phyloP scores from a whole-genome alignment of 2,797 vertebrate species.

The Microctenopoma stevenorrisi region DNA sequence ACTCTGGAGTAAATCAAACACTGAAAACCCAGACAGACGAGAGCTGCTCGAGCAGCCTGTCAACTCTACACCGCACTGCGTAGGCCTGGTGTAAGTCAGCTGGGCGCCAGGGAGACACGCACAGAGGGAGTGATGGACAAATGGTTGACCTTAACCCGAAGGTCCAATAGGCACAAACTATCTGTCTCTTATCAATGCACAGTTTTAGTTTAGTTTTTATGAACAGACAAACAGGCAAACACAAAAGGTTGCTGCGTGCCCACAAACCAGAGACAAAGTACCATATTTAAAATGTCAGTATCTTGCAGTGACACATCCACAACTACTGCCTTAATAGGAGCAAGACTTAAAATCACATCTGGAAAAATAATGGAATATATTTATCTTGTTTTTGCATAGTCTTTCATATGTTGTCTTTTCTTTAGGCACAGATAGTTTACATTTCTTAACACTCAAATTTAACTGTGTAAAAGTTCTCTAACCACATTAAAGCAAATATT shows the following conservation, averaged over 20 bases:
- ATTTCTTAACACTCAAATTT: too few species aligned
- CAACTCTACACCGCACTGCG: conserved; percentile 12
- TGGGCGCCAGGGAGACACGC: conserved; percentile 41
- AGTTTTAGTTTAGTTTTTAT: conserved; percentile 26
- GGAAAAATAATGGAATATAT: conserved; percentile 5
- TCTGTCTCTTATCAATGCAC: conserved; percentile 51
- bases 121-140: conserved; percentile 55
- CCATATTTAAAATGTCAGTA: conserved; percentile 27
- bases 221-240: conserved; percentile 19
- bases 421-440: neutral
- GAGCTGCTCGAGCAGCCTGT: conserved; percentile 33
- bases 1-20: conserved; percentile 70
- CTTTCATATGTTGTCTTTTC: neutral
- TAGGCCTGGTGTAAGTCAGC: conserved; percentile 66
- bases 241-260: neutral
- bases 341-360: neutral
- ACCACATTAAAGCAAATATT: conserved; percentile 5
- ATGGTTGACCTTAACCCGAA: conserved; percentile 46
- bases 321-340: neutral
- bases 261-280: conserved; percentile 1
- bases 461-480: neutral
- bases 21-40: conserved; percentile 50
- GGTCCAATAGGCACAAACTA: conserved; percentile 42
- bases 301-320: neutral
- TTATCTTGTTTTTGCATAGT: neutral